Percentiles rank a stretch among this genome's conserved stretches.
Conservation (phyloP, 2,888 invertebrate genomes). For the Kryphioiulus occultus region DNA sequence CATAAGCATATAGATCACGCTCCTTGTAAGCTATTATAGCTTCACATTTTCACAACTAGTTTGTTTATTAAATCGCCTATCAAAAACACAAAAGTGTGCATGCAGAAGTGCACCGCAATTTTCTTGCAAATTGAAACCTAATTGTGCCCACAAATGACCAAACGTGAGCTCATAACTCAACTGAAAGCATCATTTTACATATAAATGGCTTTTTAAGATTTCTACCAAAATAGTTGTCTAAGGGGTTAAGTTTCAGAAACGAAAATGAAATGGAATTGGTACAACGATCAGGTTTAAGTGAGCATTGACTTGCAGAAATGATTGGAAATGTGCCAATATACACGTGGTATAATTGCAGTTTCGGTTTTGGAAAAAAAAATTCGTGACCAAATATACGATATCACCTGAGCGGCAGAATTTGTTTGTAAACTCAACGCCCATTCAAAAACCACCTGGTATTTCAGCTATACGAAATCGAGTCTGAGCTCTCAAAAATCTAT, state of each 20-base stretch:
- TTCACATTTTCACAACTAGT: background rate
- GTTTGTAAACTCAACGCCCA: background rate
- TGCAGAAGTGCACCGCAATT: background rate
- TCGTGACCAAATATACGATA: background rate
- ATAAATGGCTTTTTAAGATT: background rate
- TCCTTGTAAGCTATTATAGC: background rate
- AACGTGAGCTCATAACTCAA: background rate
- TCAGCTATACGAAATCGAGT: background rate
- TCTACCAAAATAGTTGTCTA: background rate
- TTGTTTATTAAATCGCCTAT: background rate
- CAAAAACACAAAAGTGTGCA: background rate
- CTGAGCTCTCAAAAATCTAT: background rate
- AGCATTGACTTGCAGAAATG: conserved; percentile 21
- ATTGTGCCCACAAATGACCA: background rate
- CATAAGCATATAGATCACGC: background rate
- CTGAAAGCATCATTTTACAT: background rate
- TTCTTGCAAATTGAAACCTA: background rate
- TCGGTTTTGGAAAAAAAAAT: background rate
- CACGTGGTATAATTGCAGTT: background rate
- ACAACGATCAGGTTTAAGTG: background rate
- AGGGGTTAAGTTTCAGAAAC: background rate
- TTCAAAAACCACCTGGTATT: background rate
- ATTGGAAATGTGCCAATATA: conserved; percentile 8
- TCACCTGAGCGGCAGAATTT: background rate
- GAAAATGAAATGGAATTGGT: conserved; percentile 21